These are phyloP conservation scores for Alloscopus bannaensis DNA, from an alignment of 2,888 invertebrate species.

Conservation along the genomic window DNA sequence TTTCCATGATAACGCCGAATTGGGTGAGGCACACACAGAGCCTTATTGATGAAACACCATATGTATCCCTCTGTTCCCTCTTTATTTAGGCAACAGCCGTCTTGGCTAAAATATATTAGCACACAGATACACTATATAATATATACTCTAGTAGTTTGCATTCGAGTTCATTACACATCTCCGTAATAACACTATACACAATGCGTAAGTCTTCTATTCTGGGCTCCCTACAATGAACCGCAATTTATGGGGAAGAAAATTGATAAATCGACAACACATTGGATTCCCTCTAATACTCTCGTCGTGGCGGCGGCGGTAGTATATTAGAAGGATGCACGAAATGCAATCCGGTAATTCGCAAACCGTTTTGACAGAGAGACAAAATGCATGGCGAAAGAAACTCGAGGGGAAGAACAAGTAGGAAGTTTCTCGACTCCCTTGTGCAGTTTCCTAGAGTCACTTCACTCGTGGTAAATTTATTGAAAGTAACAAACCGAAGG, in stretches of 20 bases:
- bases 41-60: no score
- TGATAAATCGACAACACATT: conserved; percentile 51
- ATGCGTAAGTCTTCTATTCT: no score
- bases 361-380: neutral
- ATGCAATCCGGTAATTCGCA: conserved; percentile 24
- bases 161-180: no score
- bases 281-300: conserved; percentile 6
- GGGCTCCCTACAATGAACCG: neutral
- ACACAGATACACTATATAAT: no score
- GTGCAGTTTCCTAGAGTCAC: neutral
- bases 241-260: conserved; percentile 40
- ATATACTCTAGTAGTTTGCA: no score
- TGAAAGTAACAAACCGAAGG: conserved; percentile 1
- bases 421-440: neutral
- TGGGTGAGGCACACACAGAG: no score
- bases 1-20: no score
- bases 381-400: neutral
- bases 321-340: neutral
- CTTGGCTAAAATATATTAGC: no score
- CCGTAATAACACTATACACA: no score
- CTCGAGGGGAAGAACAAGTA: neutral
- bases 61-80: no score
- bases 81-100: no score
- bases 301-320: neutral
- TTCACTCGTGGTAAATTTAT: neutral